Base-by-base conservation (phyloP, 2,888 invertebrate species). In the Habroteleia sp. region DNA sequence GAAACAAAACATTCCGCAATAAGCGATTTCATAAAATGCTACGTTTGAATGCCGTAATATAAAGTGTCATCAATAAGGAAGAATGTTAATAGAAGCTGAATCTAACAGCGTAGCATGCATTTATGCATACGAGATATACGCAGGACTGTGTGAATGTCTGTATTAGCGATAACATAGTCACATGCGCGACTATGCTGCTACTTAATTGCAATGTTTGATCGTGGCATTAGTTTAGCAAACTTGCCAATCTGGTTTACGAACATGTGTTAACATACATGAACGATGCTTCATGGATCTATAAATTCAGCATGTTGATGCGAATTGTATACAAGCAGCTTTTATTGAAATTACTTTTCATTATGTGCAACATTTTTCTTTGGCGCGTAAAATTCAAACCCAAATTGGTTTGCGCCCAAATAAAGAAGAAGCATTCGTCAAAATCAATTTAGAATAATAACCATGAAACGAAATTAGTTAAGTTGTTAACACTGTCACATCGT, bases 151-250 rank as follows among this genome's bases (percentile, higher is more conserved):
- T 41, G 41, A 63, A 54, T 62, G 66, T 60, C 56, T 60, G 58
- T 52, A 68, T 63, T 68, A 68, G 58, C 72, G 58, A 76, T 68
- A 72, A 62, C 50, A 17, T 68, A 52, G 66, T 72, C 72, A 77
- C 77, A 80, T 77, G 77, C 63, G 77, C 69, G 29, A 42, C 50
- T 56, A 65, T 66, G 77, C 71, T 76, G 62, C 78, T 80, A 83
- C 81, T 83, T 84, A 83, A 83, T 84, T 83, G 81, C 76, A 79
- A 69, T 81, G 79, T 83, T 82, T 82, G 79, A 82, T 82, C 80
- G 79, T 48, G 44, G 72, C 77, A 78, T 81, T 79, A 79, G 78
- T 76, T 77, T 48, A 71, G 76, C 78, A 81, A 79, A 80, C 80
- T 77, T 74, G 65, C 50, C 75, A 42, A 73, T 73, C 65, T 73